phyloP scores from a whole-genome alignment of 1,140 invertebrate species.

The Tetramorium parvispinum region DNA sequence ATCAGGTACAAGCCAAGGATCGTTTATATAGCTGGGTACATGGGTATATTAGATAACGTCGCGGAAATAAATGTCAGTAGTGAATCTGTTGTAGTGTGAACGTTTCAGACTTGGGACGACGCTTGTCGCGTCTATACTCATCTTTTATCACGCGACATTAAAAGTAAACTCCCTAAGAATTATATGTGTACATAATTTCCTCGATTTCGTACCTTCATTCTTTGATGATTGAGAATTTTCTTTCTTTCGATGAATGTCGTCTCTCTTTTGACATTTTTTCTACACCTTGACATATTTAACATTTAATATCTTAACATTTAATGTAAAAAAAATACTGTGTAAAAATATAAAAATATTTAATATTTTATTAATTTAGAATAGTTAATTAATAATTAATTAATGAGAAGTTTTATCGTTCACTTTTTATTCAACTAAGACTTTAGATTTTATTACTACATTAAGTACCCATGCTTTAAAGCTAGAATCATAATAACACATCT shows the following conservation, averaged over 20 bases:
- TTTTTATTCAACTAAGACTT: not conserved
- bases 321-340: not conserved
- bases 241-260: not conserved
- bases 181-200: not conserved
- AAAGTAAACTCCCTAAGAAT: constrained; percentile 12
- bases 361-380: constrained; percentile 9
- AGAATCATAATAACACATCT: no score
- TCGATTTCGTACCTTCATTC: not conserved
- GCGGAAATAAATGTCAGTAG: constrained; percentile 49
- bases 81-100: constrained; percentile 50
- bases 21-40: constrained; percentile 60
- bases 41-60: constrained; percentile 51
- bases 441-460: constrained; percentile 18
- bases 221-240: not conserved
- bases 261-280: not conserved
- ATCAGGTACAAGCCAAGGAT: constrained; percentile 45
- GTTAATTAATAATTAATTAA: not conserved
- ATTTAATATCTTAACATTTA: not conserved
- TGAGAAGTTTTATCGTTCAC: not conserved
- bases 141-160: constrained; percentile 33
- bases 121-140: constrained; percentile 33
- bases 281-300: not conserved
- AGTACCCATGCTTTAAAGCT: not conserved
- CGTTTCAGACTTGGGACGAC: constrained; percentile 8
- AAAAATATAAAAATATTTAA: not conserved